Evolutionary conservation across 2,888 invertebrate species (phyloP).

Genomic region (Pachydiplax longipennis): DNA sequence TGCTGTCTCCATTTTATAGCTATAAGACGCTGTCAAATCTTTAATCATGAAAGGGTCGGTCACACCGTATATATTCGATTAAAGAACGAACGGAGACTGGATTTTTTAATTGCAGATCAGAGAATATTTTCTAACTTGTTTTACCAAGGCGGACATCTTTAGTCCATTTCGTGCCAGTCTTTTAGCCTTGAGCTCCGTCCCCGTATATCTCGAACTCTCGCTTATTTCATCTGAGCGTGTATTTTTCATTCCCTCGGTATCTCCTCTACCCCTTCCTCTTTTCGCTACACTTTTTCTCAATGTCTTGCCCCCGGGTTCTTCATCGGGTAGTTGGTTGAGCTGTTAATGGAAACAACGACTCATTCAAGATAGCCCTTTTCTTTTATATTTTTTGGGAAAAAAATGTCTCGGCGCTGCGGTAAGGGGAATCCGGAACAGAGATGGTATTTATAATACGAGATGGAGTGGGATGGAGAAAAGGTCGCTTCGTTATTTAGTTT

Average conservation of each 20-base stretch:
- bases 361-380: not conserved
- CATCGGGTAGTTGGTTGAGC: slow-evolving; percentile 23
- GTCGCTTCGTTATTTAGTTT: slow-evolving; percentile 16
- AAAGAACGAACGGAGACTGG: too few relatives aligned
- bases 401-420: not conserved
- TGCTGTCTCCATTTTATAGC: too few relatives aligned
- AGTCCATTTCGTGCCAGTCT: not conserved
- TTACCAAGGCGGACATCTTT: not conserved
- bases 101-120: too few relatives aligned
- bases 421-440: not conserved
- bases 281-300: not conserved
- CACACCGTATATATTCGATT: too few relatives aligned
- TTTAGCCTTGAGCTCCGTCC: not conserved
- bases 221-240: too few relatives aligned
- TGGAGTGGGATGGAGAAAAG: not conserved
- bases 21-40: too few relatives aligned
- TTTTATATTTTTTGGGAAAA: not conserved
- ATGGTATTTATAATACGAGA: not conserved
- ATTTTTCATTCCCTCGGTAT: not conserved
- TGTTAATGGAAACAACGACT: slow-evolving; percentile 41
- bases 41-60: too few relatives aligned
- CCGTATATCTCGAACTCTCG: not conserved
- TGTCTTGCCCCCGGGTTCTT: slow-evolving; percentile 18
- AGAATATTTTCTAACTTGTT: too few relatives aligned
- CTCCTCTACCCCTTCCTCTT: not conserved